Base-by-base conservation (phyloP, 1,140 invertebrate genomes). In the Bombus pascuorum region DNA sequence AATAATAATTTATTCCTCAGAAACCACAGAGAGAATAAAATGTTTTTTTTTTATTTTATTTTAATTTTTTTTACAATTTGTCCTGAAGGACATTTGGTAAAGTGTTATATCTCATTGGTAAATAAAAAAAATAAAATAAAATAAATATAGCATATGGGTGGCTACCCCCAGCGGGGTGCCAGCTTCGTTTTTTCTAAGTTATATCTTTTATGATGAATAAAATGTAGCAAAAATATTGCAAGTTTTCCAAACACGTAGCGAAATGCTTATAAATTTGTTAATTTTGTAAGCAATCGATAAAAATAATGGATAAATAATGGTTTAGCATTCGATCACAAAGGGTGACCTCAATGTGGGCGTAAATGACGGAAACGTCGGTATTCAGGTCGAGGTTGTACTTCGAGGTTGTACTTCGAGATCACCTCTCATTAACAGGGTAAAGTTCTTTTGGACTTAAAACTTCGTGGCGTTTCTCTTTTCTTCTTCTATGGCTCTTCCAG, bases 361-460 rank as follows among this genome's bases (percentile, higher is more conserved):
- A 71, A 66, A 59, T 84, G 47, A 72, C 86, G 86, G 86, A 87
- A 87, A 84, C 74, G 28, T 22, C 70, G 37, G 70, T 70, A 84
- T 84, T 79, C 32, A 47, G 75, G 86, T 84, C 82, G 70, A 84
- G 81, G 81, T 62, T 68, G 68, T 32, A 37, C 4, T 34, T 57
- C 42, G 79, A 62, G 80, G 66, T 39, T n/a, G 44, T 47, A 47
- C 13, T 53, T 53, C 42, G 81, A 72, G 85, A 70, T 87, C 70
- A 42, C 1, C 53, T 74, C 65, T 34, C 53, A 53, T 85, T 87
- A 81, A 71, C 80, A 74, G 86, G 77, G 81, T 82, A 77, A 81
- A 89, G 47, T 53, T 65, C 37, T 10, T 83, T 82, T 57, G 34
- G 47, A 12, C 34, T 68, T 59, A 12, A 85, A 81, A 72, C 83